A percentile compares a stretch with the other conserved stretches of the same genome.
These are phyloP conservation scores for Ciona savignyi DNA, from an alignment of 23 tunicate genomes.

Conservation along the genomic window DNA sequence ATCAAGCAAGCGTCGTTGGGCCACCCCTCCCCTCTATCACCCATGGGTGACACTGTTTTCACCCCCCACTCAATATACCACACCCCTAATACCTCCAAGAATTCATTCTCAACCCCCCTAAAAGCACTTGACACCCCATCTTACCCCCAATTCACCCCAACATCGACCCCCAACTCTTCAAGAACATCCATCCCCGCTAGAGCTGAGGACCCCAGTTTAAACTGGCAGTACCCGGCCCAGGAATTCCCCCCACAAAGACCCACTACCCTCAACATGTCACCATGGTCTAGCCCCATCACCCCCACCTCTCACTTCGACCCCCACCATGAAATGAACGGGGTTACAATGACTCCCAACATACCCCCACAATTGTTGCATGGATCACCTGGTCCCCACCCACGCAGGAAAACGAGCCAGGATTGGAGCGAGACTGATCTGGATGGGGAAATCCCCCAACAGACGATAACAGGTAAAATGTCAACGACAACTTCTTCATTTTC, in stretches of 20 bases:
- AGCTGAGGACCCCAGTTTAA: constrained; percentile 11
- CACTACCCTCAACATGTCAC: not conserved
- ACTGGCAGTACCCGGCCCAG: constrained; percentile 20
- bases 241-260: not conserved
- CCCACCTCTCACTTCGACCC: not conserved
- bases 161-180: not conserved
- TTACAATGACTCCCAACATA: not conserved
- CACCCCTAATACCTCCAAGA: not conserved
- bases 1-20: constrained; percentile 3
- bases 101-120: not conserved
- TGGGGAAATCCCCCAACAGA: constrained; percentile 37
- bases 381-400: constrained; percentile 5
- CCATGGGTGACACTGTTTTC: constrained; percentile 6
- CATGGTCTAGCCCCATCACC: constrained; percentile 1
- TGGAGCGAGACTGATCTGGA: constrained; percentile 87
- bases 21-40: constrained; percentile 11
- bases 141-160: constrained; percentile 1
- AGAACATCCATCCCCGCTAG: not conserved
- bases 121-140: not conserved
- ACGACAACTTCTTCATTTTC: no score
- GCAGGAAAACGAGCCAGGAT: constrained; percentile 53
- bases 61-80: not conserved
- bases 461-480: constrained; percentile 89
- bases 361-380: not conserved
- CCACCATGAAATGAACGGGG: not conserved